These are phyloP conservation scores for Prunella strophiata DNA, from an alignment of 2,797 vertebrate species.

Conservation along the genomic window DNA sequence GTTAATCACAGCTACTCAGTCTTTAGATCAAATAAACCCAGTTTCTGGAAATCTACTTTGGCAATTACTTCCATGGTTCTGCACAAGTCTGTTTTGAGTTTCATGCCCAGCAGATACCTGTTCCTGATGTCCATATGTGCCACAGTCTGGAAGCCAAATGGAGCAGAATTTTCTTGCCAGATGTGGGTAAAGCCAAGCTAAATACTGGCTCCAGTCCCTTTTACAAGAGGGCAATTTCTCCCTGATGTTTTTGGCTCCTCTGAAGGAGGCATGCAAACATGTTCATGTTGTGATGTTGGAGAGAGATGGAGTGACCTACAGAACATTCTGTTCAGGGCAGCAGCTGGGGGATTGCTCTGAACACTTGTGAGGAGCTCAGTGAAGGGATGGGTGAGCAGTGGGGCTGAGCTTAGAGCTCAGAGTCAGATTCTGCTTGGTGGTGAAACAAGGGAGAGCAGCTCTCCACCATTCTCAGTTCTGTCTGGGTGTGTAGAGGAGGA, in stretches of 20 bases:
- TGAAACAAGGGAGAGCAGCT: not conserved
- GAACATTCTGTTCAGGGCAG: constrained; percentile 51
- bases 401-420: not conserved
- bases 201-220: not conserved
- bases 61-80: not conserved
- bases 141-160: constrained; percentile 7
- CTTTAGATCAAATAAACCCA: not conserved
- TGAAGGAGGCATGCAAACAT: not conserved
- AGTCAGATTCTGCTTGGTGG: not conserved
- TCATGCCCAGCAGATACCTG: not conserved
- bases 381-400: not conserved
- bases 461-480: not conserved
- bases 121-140: not conserved
- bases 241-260: constrained; percentile 49
- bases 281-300: not conserved
- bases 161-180: constrained; percentile 15
- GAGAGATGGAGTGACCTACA: not conserved
- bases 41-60: not conserved
- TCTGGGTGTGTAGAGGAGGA: not conserved
- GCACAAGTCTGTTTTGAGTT: not conserved
- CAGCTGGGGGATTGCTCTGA: not conserved
- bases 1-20: not conserved
- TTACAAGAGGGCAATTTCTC: constrained; percentile 7
- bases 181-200: constrained; percentile 42
- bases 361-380: not conserved